Conservation (phyloP, 2,888 invertebrate species). For the Schrankia costaestrigalis region DNA sequence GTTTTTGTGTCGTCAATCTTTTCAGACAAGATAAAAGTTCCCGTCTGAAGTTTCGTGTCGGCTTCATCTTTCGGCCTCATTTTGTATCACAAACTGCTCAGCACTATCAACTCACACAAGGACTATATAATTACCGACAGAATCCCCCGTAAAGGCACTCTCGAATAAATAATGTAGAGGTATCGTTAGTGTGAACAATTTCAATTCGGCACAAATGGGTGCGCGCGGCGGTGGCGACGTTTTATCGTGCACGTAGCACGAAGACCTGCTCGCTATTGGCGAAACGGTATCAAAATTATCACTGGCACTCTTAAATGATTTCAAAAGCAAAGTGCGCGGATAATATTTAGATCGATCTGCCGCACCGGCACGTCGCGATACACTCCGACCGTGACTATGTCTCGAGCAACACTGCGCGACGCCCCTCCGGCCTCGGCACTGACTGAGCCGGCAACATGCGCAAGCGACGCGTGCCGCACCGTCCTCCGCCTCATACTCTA, state of each 20-base stretch:
- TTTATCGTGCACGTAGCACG: conserved; percentile 51
- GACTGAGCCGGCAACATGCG: conserved; percentile 30
- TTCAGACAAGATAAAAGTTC: conserved; percentile 80
- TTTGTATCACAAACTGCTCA: conserved; percentile 29
- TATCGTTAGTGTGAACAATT: conserved; percentile 52
- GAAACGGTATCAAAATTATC: conserved; percentile 64
- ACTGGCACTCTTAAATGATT: conserved; percentile 60
- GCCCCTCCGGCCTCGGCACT: conserved; percentile 36
- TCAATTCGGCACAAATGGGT: conserved; percentile 55
- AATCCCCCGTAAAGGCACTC: conserved; percentile 59
- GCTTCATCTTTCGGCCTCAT: conserved; percentile 73
- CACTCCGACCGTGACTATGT: conserved; percentile 55
- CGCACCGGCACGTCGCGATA: conserved; percentile 30
- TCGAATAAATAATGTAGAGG: conserved; percentile 46
- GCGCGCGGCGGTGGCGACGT: conserved; percentile 38
- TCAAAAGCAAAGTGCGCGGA: conserved; percentile 49
- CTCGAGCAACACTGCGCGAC: conserved; percentile 48
- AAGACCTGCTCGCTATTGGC: conserved; percentile 57
- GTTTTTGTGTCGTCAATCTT: conserved; percentile 76
- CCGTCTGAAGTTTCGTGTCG: conserved; percentile 67
- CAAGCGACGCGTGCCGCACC: conserved; percentile 42
- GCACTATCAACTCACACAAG: conserved; percentile 45
- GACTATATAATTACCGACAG: conserved; percentile 49
- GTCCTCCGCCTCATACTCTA: conserved; percentile 47
- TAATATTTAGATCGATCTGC: conserved; percentile 37